A percentile compares a stretch with the other conserved stretches of the same genome.
Evolutionary conservation across 2,888 invertebrate genomes (phyloP).

Genomic region (Drosophila subquinaria): DNA sequence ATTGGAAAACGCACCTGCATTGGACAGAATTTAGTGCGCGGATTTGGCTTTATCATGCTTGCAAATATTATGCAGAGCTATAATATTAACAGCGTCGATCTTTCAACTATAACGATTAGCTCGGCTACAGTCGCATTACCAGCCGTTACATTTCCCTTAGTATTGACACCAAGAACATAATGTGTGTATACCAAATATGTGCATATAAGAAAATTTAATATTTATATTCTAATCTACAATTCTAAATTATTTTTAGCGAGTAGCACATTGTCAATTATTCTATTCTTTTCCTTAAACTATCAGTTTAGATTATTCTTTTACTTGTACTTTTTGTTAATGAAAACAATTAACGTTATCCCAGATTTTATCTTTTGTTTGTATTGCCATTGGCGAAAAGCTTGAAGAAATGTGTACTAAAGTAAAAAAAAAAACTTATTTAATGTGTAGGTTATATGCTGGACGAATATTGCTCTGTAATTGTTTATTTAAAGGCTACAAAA

Average conservation of each 20-base stretch:
- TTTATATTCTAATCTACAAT: background rate
- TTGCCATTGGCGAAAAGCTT: background rate
- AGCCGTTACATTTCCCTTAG: slow-evolving; percentile 89
- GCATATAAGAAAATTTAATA: background rate
- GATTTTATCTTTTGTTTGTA: background rate
- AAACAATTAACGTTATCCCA: background rate
- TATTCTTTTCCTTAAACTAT: background rate
- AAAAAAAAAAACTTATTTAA: background rate
- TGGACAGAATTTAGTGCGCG: slow-evolving; percentile 92
- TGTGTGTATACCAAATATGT: background rate
- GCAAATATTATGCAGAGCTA: slow-evolving; percentile 91
- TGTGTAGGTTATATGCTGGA: background rate
- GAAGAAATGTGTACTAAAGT: background rate
- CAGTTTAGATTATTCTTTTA: background rate
- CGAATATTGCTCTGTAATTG: background rate
- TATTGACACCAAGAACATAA: slow-evolving; percentile 85
- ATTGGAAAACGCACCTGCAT: slow-evolving; percentile 95
- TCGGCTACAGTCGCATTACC: slow-evolving; percentile 92
- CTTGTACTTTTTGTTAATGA: background rate
- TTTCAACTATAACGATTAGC: slow-evolving; percentile 87
- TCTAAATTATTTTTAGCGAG: slow-evolving; percentile 24
- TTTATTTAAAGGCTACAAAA: background rate
- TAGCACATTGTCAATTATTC: background rate
- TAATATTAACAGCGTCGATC: slow-evolving; percentile 88
- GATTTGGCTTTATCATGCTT: slow-evolving; percentile 91